A percentile compares a stretch with the other conserved stretches of the same genome.
phyloP scores from a whole-genome alignment of 2,888 invertebrate species.

The Syritta pipiens region DNA sequence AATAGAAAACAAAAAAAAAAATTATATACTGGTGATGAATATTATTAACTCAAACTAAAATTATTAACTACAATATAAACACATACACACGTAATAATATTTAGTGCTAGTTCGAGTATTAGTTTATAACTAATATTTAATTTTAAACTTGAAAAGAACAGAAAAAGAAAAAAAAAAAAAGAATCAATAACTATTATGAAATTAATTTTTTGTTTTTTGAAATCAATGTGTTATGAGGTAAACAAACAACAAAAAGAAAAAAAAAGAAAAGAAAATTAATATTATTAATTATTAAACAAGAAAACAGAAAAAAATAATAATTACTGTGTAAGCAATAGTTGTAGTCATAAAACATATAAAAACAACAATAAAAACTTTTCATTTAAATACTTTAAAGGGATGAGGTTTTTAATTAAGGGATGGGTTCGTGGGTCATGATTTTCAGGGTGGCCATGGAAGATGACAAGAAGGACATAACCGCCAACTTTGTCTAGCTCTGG shows the following conservation, averaged over 20 bases:
- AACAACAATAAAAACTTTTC: conserved; percentile 48
- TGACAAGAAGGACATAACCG: too few species aligned
- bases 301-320: conserved; percentile 27
- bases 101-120: conserved; percentile 57
- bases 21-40: conserved; percentile 49
- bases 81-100: conserved; percentile 35
- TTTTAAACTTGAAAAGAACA: background rate
- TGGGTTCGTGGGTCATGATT: background rate
- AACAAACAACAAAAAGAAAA: too few species aligned
- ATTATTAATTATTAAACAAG: conserved; percentile 18
- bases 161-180: conserved; percentile 5
- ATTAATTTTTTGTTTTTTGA: conserved; percentile 55
- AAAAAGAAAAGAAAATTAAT: conserved; percentile 10
- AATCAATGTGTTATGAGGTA: conserved; percentile 64
- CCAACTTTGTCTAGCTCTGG: too few species aligned
- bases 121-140: conserved; percentile 39
- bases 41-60: conserved; percentile 59
- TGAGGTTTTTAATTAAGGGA: background rate
- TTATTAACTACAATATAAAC: conserved; percentile 36
- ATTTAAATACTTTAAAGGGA: conserved; percentile 41
- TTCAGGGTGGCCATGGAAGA: too few species aligned
- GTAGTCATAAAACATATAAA: conserved; percentile 46
- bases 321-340: conserved; percentile 59
- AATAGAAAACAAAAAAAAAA: conserved; percentile 20
- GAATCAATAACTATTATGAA: conserved; percentile 53